Evolutionary conservation across 2,113 vertebrate genomes (phyloP), one percentile per base, ranked within the genome.

Genomic region (Triplophysa siluroides): DNA sequence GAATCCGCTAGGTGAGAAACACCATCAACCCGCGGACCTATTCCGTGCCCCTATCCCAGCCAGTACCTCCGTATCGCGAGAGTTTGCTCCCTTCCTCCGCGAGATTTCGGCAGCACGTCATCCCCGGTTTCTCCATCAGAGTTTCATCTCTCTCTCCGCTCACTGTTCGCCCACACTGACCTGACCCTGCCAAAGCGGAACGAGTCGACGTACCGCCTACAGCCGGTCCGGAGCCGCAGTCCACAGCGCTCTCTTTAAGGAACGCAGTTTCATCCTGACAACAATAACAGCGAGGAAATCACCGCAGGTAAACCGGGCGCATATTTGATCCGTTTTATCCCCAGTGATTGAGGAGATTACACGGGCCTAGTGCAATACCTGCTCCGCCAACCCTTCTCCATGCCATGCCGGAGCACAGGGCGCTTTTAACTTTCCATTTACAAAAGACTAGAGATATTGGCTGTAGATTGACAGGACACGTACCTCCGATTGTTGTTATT

Each of bases 111-210:
- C 12, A 2, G 19, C 43, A 14, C 24, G 26, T 76, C 62, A 64
- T 24, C 60, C 72, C 24, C 24, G 24, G 45, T 52, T 19, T 76
- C 61, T 13, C 45, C 8, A 45, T 11, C 45, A 65, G 75, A 66
- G 75, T 23, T 77, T 26, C 62, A 62, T 77, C 62, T 54, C 62
- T 38, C 33, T 26, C 52, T 16, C 70, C 16, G 50, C 14, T 64
- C 60, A 29, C 73, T n/a, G 60, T 50, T 38, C 72, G 52, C 54
- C 72, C 54, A 52, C 58, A 81, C 68, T 83, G 90, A 88, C 89
- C 92, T 91, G 90, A 92, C 92, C 88, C 90, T 87, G 83, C 86
- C 61, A 84, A 89, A 84, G 83, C 87, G 88, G 88, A 87, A 87
- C 90, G 24, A 81, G 82, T 85, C 26, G 87, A 87, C 86, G 78